Evolutionary conservation across 2,888 invertebrate species (phyloP), one percentile per base, ranked within the genome.

Genomic region (Cephus rjabovi): DNA sequence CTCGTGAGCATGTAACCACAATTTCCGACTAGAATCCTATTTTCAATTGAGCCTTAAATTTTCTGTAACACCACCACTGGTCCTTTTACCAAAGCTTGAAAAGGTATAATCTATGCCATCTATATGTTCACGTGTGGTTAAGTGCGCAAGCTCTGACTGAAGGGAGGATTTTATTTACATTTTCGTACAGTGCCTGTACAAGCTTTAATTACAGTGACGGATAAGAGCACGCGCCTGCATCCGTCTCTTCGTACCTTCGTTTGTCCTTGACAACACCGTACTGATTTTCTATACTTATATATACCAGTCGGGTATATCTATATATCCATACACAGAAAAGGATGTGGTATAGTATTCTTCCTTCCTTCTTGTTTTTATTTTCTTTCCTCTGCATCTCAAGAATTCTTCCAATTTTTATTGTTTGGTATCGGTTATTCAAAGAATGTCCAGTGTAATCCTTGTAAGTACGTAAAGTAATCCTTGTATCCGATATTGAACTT

Each of bases 181-280:
- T 85, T 83, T 81, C 81, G 82, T 80, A 80, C 82, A 80, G 79
- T 80, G 81, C 80, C 85, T 56, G 84, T 84, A 84, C 86, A 86
- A 86, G 86, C 86, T 86, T 86, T 86, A 86, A 86, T 86, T 86
- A 83, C 86, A 82, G 84, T 81, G 82, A 86, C 85, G 84, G 2
- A 83, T 84, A 86, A 86, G 84, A 86, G 85, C 82, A 82, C 83
- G 83, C 84, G 82, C 80, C 83, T 84, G 79, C 83, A 81, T 83
- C 79, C 85, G 84, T 85, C 84, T 81, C 83, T 85, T 81, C 82
- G 73, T 78, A 33, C 34, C 71, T 31, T 31, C 56, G 56, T 23
- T 56, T 23, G 56, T 56, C 56, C 56, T 56, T 56, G 56, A 23
- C 9, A 2, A 56, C 56, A 23, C 9, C 56, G 23, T 56, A 56